Evolutionary conservation across 2,888 invertebrate genomes (phyloP).

Genomic region (Scaptomyza reducta): DNA sequence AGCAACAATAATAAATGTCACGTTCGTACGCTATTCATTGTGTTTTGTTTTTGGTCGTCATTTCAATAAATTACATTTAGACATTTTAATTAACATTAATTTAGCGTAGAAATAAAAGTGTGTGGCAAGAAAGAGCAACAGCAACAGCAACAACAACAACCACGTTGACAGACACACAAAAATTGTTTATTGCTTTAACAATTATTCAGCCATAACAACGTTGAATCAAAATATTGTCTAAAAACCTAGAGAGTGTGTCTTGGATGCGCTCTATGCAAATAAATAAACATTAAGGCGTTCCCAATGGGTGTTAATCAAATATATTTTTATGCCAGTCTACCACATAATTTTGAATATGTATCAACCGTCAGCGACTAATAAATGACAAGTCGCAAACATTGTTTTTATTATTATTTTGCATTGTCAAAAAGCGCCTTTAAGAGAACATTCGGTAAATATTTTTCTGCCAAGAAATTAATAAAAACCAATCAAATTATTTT

Average conservation of each 20-base stretch:
- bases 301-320: constrained; percentile 64
- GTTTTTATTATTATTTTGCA: constrained; percentile 6
- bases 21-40: constrained; percentile 15
- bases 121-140: constrained; percentile 20
- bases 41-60: constrained; percentile 24
- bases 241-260: constrained; percentile 15
- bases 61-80: constrained; percentile 58
- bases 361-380: constrained; percentile 39
- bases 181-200: constrained; percentile 43
- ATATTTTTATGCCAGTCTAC: constrained; percentile 1
- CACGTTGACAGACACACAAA: too few species aligned
- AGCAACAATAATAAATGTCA: constrained; percentile 15
- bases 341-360: not conserved
- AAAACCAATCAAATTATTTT: constrained; percentile 14
- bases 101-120: constrained; percentile 59
- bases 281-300: constrained; percentile 61
- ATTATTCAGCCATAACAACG: constrained; percentile 51
- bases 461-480: constrained; percentile 64
- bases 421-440: constrained; percentile 31
- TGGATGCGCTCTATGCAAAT: constrained; percentile 32
- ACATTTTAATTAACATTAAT: constrained; percentile 76
- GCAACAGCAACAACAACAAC: too few species aligned
- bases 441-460: constrained; percentile 18
- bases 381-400: constrained; percentile 10
- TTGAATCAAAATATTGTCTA: constrained; percentile 30